Evolutionary conservation across 2,888 invertebrate species (phyloP).

Genomic region (Idaea straminata): DNA sequence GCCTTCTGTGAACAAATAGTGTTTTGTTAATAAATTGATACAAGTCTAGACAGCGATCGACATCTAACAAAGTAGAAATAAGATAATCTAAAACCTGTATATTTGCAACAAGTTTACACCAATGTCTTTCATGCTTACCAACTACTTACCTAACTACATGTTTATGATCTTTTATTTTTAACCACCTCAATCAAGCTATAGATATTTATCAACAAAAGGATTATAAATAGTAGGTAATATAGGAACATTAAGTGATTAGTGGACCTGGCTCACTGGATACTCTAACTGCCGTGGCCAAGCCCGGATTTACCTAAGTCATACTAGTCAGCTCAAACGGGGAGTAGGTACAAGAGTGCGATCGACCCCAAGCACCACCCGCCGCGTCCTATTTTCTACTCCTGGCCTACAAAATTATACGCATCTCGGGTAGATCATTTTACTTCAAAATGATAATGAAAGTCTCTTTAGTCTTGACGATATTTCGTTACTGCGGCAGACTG

Average conservation of each 20-base stretch:
- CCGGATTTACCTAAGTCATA: slow-evolving; percentile 33
- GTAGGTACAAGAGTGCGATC: slow-evolving; percentile 27
- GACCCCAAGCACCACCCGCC: slow-evolving; percentile 58
- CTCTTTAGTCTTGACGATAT: no score
- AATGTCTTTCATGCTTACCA: neutral
- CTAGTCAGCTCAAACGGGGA: slow-evolving; percentile 20
- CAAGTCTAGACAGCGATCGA: slow-evolving; percentile 3
- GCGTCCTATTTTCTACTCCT: slow-evolving; percentile 58
- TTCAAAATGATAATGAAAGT: no score
- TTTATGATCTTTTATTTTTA: no score
- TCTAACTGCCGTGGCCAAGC: slow-evolving; percentile 6
- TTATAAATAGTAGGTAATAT: no score
- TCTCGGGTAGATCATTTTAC: no score
- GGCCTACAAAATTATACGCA: slow-evolving; percentile 13
- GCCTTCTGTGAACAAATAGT: slow-evolving; percentile 9
- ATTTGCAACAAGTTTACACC: neutral
- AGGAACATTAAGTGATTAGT: no score
- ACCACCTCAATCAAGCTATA: no score
- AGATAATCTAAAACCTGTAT: neutral
- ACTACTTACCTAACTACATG: no score
- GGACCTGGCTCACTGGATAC: slow-evolving; percentile 13
- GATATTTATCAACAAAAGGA: no score
- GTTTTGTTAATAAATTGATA: slow-evolving; percentile 11
- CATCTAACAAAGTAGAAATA: neutral
- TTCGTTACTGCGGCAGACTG: no score